These are phyloP conservation scores for Lepidurus arcticus DNA, from an alignment of 1,140 invertebrate species.

Conservation along the genomic window DNA sequence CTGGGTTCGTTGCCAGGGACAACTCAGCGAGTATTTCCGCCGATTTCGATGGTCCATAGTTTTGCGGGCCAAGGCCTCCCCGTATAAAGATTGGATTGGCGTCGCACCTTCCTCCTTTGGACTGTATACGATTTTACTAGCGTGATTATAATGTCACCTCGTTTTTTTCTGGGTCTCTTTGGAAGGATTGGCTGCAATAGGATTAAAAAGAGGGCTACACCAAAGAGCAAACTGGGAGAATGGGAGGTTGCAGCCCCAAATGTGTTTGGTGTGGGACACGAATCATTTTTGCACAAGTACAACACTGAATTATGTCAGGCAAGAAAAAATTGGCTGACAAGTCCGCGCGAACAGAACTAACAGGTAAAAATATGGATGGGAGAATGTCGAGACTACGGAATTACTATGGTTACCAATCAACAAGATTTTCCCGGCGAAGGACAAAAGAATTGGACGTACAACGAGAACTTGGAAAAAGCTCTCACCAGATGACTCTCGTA, in stretches of 20 bases:
- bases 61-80: neutral
- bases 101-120: neutral
- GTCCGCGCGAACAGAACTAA: neutral
- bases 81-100: neutral
- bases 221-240: neutral
- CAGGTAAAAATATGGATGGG: conserved; percentile 9
- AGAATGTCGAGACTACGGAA: conserved; percentile 18
- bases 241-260: neutral
- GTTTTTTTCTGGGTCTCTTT: neutral
- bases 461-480: neutral
- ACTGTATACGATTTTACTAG: neutral
- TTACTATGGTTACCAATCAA: conserved; percentile 15
- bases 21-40: neutral
- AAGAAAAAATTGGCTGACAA: neutral
- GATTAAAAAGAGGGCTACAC: neutral
- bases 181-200: neutral
- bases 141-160: neutral
- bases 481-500: neutral
- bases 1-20: neutral
- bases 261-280: neutral
- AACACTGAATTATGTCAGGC: neutral
- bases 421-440: neutral
- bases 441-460: neutral
- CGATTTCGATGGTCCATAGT: neutral
- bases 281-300: neutral